Base-by-base conservation (phyloP, 2,888 invertebrate genomes). In the Neoascia interrupta region DNA sequence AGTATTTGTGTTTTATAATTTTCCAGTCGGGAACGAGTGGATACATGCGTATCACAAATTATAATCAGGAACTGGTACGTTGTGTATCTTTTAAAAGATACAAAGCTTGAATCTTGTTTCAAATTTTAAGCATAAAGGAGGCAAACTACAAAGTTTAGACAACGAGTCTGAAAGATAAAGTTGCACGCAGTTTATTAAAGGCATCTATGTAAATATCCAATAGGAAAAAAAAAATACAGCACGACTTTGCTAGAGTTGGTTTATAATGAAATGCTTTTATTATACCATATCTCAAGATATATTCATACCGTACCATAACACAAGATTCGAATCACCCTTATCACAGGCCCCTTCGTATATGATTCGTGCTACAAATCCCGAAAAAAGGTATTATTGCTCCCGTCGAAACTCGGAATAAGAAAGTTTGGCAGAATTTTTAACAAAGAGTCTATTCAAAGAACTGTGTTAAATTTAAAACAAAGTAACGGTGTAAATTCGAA, bases 51-150 rank as follows among this genome's bases (percentile, higher is more conserved):
- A 49, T 49, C 28, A 37, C 28, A 19, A 41, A 61, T 19, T 39
- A 66, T 56, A 49, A 49, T 47, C 39, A 56, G 39, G 45, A 21
- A 45, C 45, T 19, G 18, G 13, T 19, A 45, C 19, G 26, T 23
- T 37, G 37, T 45, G 15, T 28, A 28, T 45, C 11, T 19, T 45
- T 15, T 37, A 43, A 53, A 11, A 4, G 21, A n/a, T 8, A 26
- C 10, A 11, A n/a, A n/a, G 16, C 6, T 49, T 28, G 6, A 18
- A n/a, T n/a, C n/a, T n/a, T n/a, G n/a, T 45, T 26, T 45, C 15
- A 5, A 10, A 5, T 26, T 5, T 1, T 10, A 13, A 45, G 26
- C 26, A 45, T 1, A 26, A 26, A 3, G 26, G 13, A 3, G n/a
- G 11, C 10, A 8, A 2, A 21, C 5, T 18, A 5, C 31, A 18